A percentile compares a stretch with the other conserved stretches of the same genome.
phyloP scores from a whole-genome alignment of 2,797 vertebrate genomes.

The Dryobates pubescens region DNA sequence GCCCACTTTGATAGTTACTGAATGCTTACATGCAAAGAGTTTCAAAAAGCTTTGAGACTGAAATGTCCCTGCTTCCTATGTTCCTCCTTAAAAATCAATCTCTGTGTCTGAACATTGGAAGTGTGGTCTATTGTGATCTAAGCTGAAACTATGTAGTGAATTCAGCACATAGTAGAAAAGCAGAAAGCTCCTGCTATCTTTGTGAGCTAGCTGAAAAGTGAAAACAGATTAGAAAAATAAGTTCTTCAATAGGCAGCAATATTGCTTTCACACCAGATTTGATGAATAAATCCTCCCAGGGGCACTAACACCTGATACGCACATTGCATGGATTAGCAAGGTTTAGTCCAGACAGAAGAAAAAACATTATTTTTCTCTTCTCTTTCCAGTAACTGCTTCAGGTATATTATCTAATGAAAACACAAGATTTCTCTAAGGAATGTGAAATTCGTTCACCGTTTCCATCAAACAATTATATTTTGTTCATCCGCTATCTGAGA shows the following conservation, averaged over 20 bases:
- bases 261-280: slow-evolving; percentile 42
- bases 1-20: neutral
- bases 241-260: slow-evolving; percentile 62
- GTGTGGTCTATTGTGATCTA: slow-evolving; percentile 27
- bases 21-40: neutral
- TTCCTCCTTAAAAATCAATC: slow-evolving; percentile 45
- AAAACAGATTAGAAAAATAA: slow-evolving; percentile 63
- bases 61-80: neutral
- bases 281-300: slow-evolving; percentile 55
- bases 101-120: slow-evolving; percentile 17
- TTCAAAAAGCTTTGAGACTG: neutral
- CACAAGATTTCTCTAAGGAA: slow-evolving; percentile 69
- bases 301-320: slow-evolving; percentile 54
- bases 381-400: slow-evolving; percentile 29
- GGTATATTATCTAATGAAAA: slow-evolving; percentile 70
- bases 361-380: neutral
- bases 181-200: slow-evolving; percentile 58
- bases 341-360: slow-evolving; percentile 43
- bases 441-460: slow-evolving; percentile 51
- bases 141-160: slow-evolving; percentile 48
- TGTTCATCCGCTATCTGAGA: slow-evolving; percentile 45
- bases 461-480: slow-evolving; percentile 65
- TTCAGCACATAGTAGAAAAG: slow-evolving; percentile 38
- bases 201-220: slow-evolving; percentile 54
- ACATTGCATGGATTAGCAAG: slow-evolving; percentile 62